Base-by-base conservation (phyloP, 2,888 invertebrate species). In the Dione juno region DNA sequence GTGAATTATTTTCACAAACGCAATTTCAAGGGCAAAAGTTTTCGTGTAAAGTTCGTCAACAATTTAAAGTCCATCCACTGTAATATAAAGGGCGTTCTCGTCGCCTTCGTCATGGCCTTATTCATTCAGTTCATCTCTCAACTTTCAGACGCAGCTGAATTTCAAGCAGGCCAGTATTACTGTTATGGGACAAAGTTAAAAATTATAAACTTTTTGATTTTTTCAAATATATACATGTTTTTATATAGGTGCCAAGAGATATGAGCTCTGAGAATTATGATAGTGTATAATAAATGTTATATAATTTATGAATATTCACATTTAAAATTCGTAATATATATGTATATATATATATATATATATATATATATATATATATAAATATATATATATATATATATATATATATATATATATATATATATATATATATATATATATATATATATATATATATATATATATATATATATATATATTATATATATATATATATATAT, bases 131-230 rank as follows among this genome's bases (percentile, higher is more conserved):
- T 59, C 65, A 68, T 73, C 63, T 35, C 64, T 40, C 64, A 73
- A 71, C 35, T 66, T 66, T 69, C 45, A 59, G 43, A 64, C 53
- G 64, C 50, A 41, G 61, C 71, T 69, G 69, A 71, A 73, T 73
- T 73, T 73, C 66, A 71, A 73, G 63, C 50, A 66, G 66, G 50
- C 68, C 59, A 53, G 71, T 73, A 69, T 71, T 67, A 59, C 63
- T 57, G 66, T 63, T 63, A 69, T 71, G 66, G 69, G 66, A 64
- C 58, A 10, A 65, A 66, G 59, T 61, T 61, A 14, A 45, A 61
- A 61, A 61, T 45, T 61, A 28, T 61, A 28, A 45, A 61, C 11
- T 43, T 28, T 45, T 61, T 10, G 19, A 43, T 10, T 59, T 19
- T 21, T 59, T 14, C 3, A 14, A 16, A 41, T 16, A 21, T 41